These are phyloP conservation scores for Micoletzkya japonica DNA, from an alignment of 2,888 invertebrate genomes.

Conservation along the genomic window DNA sequence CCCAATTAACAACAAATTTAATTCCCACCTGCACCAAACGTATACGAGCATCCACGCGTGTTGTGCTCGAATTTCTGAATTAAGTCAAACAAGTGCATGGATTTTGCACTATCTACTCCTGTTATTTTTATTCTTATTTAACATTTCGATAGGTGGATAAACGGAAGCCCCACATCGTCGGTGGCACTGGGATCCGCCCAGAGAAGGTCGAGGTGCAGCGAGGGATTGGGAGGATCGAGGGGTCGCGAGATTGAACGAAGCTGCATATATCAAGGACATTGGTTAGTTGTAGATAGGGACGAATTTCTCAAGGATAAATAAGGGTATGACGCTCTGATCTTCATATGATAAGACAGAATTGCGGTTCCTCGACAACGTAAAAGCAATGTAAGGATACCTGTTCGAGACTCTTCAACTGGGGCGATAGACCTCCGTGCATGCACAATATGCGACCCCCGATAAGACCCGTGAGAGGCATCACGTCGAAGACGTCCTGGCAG, in stretches of 20 bases:
- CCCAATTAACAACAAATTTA: too few species aligned
- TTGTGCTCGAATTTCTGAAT: too few species aligned
- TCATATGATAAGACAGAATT: too few species aligned
- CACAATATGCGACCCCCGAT: slow-evolving; percentile 47
- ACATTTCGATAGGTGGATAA: background rate
- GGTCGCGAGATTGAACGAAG: slow-evolving; percentile 34
- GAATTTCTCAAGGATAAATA: too few species aligned
- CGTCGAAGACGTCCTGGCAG: slow-evolving; percentile 49
- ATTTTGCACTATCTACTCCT: too few species aligned
- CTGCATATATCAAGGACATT: too few species aligned
- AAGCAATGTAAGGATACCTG: too few species aligned
- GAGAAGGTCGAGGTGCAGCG: slow-evolving; percentile 65
- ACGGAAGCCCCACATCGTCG: slow-evolving; percentile 3
- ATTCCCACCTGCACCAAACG: too few species aligned
- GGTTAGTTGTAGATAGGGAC: too few species aligned
- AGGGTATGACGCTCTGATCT: too few species aligned
- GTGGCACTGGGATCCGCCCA: slow-evolving; percentile 66
- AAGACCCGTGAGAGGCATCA: slow-evolving; percentile 49
- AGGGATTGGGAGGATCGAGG: slow-evolving; percentile 62
- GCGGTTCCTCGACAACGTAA: too few species aligned
- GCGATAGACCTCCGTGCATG: slow-evolving; percentile 55
- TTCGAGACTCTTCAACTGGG: slow-evolving; percentile 41
- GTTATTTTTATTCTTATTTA: slow-evolving; percentile 9
- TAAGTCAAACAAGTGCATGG: too few species aligned
- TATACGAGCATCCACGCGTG: slow-evolving; percentile 69